These are phyloP conservation scores for Trissolcus brochymenae DNA, from an alignment of 2,888 invertebrate genomes.

Conservation along the genomic window DNA sequence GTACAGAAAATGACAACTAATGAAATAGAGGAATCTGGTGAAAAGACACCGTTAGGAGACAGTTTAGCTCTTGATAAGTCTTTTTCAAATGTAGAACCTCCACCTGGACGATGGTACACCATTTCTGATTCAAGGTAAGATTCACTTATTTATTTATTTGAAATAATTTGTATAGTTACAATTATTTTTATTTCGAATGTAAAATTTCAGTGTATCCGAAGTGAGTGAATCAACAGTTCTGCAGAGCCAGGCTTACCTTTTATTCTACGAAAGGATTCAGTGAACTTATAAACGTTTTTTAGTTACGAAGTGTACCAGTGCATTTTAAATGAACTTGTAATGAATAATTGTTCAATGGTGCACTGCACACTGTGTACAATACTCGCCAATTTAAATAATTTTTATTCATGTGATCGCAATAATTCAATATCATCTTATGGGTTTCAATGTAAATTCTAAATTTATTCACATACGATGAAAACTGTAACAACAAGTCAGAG, in stretches of 20 bases:
- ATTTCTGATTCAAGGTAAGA: conserved; percentile 88
- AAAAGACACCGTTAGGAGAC: conserved; percentile 76
- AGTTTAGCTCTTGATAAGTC: conserved; percentile 74
- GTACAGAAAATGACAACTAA: conserved; percentile 78
- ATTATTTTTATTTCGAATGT: conserved; percentile 3
- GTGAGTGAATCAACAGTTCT: conserved; percentile 88
- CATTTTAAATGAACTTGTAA: conserved; percentile 40
- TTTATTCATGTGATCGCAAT: conserved; percentile 38
- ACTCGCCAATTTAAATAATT: conserved; percentile 31
- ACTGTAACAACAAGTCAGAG: neutral
- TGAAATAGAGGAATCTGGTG: conserved; percentile 61
- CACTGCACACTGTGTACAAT: conserved; percentile 29
- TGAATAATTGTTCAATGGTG: conserved; percentile 16
- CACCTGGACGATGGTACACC: conserved; percentile 92
- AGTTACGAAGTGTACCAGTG: conserved; percentile 13
- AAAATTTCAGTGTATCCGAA: conserved; percentile 81
- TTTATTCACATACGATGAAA: neutral
- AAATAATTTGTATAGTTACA: conserved; percentile 1
- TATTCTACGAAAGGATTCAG: conserved; percentile 96
- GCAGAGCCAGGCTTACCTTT: conserved; percentile 92
- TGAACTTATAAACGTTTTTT: conserved; percentile 74
- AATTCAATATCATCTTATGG: neutral
- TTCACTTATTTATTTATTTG: neutral
- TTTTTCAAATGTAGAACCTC: conserved; percentile 76
- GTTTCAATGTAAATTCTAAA: neutral